A percentile compares a stretch with the other conserved stretches of the same genome.
phyloP scores from a whole-genome alignment of 2,888 invertebrate species.

The Apeira syringaria region DNA sequence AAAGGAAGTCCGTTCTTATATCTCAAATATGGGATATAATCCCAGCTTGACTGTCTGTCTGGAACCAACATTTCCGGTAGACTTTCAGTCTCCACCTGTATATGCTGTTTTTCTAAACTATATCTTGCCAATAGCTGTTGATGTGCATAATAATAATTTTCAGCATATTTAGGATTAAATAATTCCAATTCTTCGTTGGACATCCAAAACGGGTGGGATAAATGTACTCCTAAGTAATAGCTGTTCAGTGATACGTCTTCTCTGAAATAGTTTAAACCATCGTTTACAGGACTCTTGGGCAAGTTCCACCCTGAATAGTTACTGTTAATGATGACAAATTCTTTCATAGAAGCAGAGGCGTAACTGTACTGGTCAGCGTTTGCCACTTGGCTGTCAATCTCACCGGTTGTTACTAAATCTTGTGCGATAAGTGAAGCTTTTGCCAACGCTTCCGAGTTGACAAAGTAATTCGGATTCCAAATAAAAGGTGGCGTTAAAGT shows the following conservation, averaged over 20 bases:
- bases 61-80: too few relatives aligned
- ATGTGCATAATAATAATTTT: slow-evolving; percentile 65
- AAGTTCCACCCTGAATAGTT: slow-evolving; percentile 81
- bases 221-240: slow-evolving; percentile 82
- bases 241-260: slow-evolving; percentile 85
- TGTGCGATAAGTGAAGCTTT: slow-evolving; percentile 61
- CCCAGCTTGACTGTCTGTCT: too few relatives aligned
- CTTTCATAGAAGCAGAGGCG: slow-evolving; percentile 30
- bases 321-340: slow-evolving; percentile 54
- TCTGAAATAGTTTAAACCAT: slow-evolving; percentile 84
- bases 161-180: slow-evolving; percentile 59
- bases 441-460: slow-evolving; percentile 62
- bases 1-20: slow-evolving; percentile 72
- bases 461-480: slow-evolving; percentile 66
- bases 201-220: slow-evolving; percentile 85
- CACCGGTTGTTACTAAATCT: slow-evolving; percentile 37
- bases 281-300: slow-evolving; percentile 68
- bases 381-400: slow-evolving; percentile 24
- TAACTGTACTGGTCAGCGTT: slow-evolving; percentile 47
- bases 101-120: slow-evolving; percentile 59
- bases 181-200: slow-evolving; percentile 66
- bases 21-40: slow-evolving; percentile 59
- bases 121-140: slow-evolving; percentile 65
- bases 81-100: slow-evolving; percentile 33
- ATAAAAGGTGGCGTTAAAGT: slow-evolving; percentile 69